Percentiles rank a stretch among this genome's conserved stretches.
Conservation (phyloP, 2,888 invertebrate species). For the Oligia strigilis region DNA sequence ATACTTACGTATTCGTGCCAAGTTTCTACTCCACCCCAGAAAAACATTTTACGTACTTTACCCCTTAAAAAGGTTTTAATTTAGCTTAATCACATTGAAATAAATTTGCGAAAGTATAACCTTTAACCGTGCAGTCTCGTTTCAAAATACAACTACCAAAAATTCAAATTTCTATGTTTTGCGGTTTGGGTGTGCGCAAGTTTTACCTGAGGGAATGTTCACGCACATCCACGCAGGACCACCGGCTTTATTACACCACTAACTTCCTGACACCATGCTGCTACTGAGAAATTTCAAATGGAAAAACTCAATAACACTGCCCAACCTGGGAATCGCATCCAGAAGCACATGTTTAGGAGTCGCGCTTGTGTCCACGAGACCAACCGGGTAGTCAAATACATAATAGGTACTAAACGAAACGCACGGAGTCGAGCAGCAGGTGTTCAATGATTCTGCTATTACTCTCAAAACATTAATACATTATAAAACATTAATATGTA, state of each 20-base stretch:
- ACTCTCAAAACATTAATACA: neutral
- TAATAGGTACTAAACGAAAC: neutral
- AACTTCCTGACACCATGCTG: neutral
- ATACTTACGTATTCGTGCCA: too few species aligned
- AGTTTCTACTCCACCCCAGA: too few species aligned
- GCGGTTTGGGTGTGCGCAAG: neutral
- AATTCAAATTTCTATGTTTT: neutral
- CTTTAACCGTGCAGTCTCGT: neutral
- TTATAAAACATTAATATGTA: neutral
- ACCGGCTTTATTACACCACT: neutral
- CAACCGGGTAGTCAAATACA: neutral
- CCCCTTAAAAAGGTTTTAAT: too few species aligned
- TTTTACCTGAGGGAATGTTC: neutral
- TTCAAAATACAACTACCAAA: neutral
- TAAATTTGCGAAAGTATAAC: neutral
- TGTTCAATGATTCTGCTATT: neutral
- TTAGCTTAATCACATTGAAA: too few species aligned
- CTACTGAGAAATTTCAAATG: neutral
- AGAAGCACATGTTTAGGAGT: neutral
- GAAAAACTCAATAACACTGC: neutral
- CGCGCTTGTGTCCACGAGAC: neutral
- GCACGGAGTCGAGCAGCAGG: neutral
- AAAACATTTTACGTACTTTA: too few species aligned
- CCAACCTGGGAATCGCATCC: neutral
- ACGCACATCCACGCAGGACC: neutral